A percentile compares a stretch with the other conserved stretches of the same genome.
Conservation (phyloP, 2,797 vertebrate species). For the Sparidentex hasta region DNA sequence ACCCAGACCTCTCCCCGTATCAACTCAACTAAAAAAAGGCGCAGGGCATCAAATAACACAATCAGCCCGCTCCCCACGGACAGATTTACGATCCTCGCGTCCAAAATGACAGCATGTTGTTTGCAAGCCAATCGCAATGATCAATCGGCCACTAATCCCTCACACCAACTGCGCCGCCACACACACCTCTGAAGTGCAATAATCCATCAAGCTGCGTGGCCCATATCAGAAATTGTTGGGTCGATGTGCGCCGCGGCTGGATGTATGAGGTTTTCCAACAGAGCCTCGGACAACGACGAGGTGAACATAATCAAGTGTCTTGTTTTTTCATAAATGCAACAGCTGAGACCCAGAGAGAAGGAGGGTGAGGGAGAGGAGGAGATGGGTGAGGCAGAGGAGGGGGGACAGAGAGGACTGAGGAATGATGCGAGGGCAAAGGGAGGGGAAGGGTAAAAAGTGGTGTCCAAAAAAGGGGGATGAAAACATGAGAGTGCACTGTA, state of each 20-base stretch:
- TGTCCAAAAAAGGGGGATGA: not conserved
- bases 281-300: constrained; percentile 60
- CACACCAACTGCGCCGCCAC: constrained; percentile 23
- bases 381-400: constrained; percentile 1
- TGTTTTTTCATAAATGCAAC: constrained; percentile 81
- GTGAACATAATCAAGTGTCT: constrained; percentile 76
- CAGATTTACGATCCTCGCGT: constrained; percentile 62
- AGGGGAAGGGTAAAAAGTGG: not conserved
- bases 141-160: constrained; percentile 73
- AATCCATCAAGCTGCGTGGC: constrained; percentile 61
- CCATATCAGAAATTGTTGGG: constrained; percentile 74
- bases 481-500: not conserved
- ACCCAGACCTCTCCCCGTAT: constrained; percentile 54
- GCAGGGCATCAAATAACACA: constrained; percentile 74
- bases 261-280: constrained; percentile 69
- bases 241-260: constrained; percentile 58
- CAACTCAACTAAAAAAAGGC: constrained; percentile 61
- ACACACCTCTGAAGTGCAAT: constrained; percentile 59
- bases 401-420: not conserved
- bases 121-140: constrained; percentile 68
- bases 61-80: constrained; percentile 70
- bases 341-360: constrained; percentile 74
- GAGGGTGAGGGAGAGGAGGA: not conserved
- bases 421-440: not conserved
- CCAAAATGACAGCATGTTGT: constrained; percentile 63